Evolutionary conservation across 2,888 invertebrate species (phyloP), one percentile per base, ranked within the genome.

Genomic region (Helobdella robusta): DNA sequence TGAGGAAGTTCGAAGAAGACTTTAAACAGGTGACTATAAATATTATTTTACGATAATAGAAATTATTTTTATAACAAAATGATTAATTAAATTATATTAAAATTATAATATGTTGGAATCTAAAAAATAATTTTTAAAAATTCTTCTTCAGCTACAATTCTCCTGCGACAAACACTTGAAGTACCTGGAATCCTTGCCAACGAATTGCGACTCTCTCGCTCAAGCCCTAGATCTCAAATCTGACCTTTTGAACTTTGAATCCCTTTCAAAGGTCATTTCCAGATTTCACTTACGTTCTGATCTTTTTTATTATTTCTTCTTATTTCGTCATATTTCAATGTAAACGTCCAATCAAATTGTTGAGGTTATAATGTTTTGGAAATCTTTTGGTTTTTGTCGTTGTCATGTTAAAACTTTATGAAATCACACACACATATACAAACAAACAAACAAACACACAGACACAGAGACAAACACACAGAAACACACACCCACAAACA

Each of bases 1-100:
- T 95, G 75, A 84, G 94, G 74, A 86, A 89, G 74, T 97, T 95
- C 82, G 94, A 95, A 82, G 90, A 91, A 77, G 89, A 91, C 77
- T 95, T 95, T 79, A 86, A 90, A 76, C 89, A 92, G 78, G 84
- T 91, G 72, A 72, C 75, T 46, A 28, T 58, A n/a, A 20, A 3
- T 44, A 36, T 56, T 4, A 28, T 28, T 23, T 20, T 52, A 18
- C 46, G 48, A 23, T n/a, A 30, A 30, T 62, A 20, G 1, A 62
- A 50, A 25, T 28, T n/a, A 63, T 63, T 25, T 8, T 23, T 35
- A 20, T 54, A 56, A 23, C 1, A n/a, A 65, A 4, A 8, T 20
- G 1, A 25, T 34, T 61, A 28, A 48, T 23, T 61, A 28, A 23
- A 28, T 15, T 6, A 32, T 23, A 34, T 18, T 23, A 11, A 44